Base-by-base conservation (phyloP, 2,797 vertebrate species). In the Odontamblyopus rebecca region DNA sequence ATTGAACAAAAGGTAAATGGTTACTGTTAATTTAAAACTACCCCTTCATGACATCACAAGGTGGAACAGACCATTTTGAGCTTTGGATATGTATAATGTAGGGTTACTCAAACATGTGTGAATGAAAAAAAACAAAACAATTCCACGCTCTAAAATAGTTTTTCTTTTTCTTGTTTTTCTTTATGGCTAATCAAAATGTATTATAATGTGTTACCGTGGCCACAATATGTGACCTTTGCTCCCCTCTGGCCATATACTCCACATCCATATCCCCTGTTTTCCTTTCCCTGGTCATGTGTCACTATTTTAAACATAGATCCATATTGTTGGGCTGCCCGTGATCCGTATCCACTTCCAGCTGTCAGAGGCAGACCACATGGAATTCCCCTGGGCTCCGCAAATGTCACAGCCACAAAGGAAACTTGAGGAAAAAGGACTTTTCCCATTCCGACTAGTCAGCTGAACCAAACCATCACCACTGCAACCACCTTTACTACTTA, bases 301-400 rank as follows among this genome's bases (percentile, higher is more conserved):
- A 71, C 63, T 48, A 5, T 56, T 5, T 23, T 13, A 79, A 82
- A 88, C 82, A 85, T 72, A 48, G 74, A 72, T 76, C 79, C 2
- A 72, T 79, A 69, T 85, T 86, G 84, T 87, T 79, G 72, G 23
- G 70, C 67, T 70, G 62, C 56, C 66, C 50, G 78, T 68, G 83
- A 83, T 86, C 74, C 75, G 1, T 82, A 75, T 75, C 87, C 75
- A 73, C 72, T 82, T 74, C 65, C 70, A 72, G 74, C 85, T 82
- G 89, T 87, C 87, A 83, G 76, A 83, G 78, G 65, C 66, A 89
- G 88, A 83, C 89, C 86, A 29, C 82, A 78, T 16, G 78, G 87
- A 90, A 89, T 88, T 91, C 85, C 87, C 86, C 86, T 0, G 59
- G 35, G 81, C 74, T 76, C 79, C 72, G 75, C 61, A 73, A 81